Percentiles rank a stretch among this genome's conserved stretches.
phyloP scores from a whole-genome alignment of 2,888 invertebrate genomes.

The Drosophila infuscata region DNA sequence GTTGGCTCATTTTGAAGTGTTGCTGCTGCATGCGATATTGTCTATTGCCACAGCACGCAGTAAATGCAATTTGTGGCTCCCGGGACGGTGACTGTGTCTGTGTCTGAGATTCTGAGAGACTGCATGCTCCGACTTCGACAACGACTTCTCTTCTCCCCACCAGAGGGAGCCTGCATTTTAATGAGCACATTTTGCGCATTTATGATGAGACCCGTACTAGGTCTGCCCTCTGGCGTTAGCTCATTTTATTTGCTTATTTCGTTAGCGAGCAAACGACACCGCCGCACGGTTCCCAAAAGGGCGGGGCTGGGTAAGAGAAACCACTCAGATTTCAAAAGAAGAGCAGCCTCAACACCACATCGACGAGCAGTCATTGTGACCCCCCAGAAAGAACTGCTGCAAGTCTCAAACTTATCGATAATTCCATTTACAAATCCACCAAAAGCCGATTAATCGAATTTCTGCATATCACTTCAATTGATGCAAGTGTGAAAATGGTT shows the following conservation, averaged over 20 bases:
- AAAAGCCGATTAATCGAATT: not conserved
- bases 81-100: conserved; percentile 26
- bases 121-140: conserved; percentile 13
- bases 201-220: conserved; percentile 60
- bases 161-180: conserved; percentile 68
- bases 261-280: conserved; percentile 70
- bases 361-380: conserved; percentile 44
- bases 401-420: conserved; percentile 34
- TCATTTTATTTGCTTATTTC: conserved; percentile 77
- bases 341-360: conserved; percentile 25
- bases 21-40: conserved; percentile 50
- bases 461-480: not conserved
- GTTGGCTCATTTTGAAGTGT: conserved; percentile 3
- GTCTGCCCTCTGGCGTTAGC: conserved; percentile 61
- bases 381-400: conserved; percentile 34
- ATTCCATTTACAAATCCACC: conserved; percentile 1
- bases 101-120: not conserved
- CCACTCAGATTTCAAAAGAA: conserved; percentile 71
- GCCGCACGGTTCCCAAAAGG: conserved; percentile 18
- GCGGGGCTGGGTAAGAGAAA: conserved; percentile 29
- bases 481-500: not conserved
- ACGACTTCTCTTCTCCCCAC: conserved; percentile 11
- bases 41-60: conserved; percentile 72
- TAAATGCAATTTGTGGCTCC: conserved; percentile 73
- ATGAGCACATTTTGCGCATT: conserved; percentile 79